Percentiles rank a stretch among this genome's conserved stretches.
Conservation (phyloP, 2,888 invertebrate genomes). For the Aplocera efformata region DNA sequence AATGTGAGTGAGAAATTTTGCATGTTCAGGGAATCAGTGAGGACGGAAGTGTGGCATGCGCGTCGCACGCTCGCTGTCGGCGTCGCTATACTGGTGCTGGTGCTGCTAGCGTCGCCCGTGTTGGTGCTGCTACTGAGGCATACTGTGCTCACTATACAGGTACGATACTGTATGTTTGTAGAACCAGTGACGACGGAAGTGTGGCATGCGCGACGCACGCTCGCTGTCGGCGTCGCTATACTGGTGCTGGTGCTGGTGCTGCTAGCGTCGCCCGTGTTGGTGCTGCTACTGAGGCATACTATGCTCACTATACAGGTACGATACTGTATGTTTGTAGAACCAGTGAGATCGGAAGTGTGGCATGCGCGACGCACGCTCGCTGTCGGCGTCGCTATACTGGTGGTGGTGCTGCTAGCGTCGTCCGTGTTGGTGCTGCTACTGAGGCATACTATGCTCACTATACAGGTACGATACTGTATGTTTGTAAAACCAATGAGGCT, state of each 20-base stretch:
- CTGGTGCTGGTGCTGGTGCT: slow-evolving; percentile 70
- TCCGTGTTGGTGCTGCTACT: slow-evolving; percentile 77
- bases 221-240: slow-evolving; percentile 66
- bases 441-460: slow-evolving; percentile 74
- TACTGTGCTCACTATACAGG: slow-evolving; percentile 79
- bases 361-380: slow-evolving; percentile 58
- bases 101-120: slow-evolving; percentile 74
- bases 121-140: slow-evolving; percentile 75
- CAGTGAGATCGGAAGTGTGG: no score
- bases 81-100: slow-evolving; percentile 64
- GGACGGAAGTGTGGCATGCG: slow-evolving; percentile 66
- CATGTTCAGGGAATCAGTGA: no score
- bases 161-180: no score
- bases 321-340: no score
- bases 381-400: slow-evolving; percentile 67
- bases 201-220: slow-evolving; percentile 60
- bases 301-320: slow-evolving; percentile 80
- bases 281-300: slow-evolving; percentile 74
- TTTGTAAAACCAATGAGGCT: no score
- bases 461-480: slow-evolving; percentile 60
- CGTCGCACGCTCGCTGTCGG: slow-evolving; percentile 65
- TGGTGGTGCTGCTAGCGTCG: slow-evolving; percentile 70
- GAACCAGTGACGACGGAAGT: slow-evolving; percentile 68
- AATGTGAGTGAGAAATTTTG: no score
- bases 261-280: slow-evolving; percentile 74